phyloP scores from a whole-genome alignment of 2,797 vertebrate species.

The Lateolabrax maculatus region DNA sequence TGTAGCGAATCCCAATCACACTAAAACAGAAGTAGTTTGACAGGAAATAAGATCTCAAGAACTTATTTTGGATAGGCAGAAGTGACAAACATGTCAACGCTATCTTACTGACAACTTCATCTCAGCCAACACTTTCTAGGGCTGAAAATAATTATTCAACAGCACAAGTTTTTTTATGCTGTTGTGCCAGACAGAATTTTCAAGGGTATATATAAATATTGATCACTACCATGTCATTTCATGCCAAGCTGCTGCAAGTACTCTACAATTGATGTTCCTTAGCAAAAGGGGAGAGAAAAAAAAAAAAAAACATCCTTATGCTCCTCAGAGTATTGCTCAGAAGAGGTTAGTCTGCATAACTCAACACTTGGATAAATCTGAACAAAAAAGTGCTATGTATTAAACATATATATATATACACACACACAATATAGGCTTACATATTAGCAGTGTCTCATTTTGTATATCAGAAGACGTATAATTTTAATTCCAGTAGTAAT shows the following conservation, averaged over 20 bases:
- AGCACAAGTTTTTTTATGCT: background rate
- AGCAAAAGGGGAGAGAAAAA: background rate
- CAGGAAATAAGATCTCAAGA: constrained; percentile 33
- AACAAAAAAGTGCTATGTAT: constrained; percentile 63
- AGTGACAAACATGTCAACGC: constrained; percentile 20
- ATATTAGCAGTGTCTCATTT: constrained; percentile 32
- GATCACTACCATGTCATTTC: constrained; percentile 37
- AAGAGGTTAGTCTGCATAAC: constrained; percentile 36
- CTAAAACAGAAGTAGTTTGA: constrained; percentile 35
- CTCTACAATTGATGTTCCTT: constrained; percentile 11
- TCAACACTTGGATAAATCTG: constrained; percentile 31
- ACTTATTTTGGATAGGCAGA: constrained; percentile 35
- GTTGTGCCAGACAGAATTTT: constrained; percentile 12
- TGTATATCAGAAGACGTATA: constrained; percentile 21
- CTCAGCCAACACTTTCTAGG: constrained; percentile 24
- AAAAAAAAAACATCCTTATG: constrained; percentile 4
- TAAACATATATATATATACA: constrained; percentile 49
- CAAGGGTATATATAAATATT: constrained; percentile 28
- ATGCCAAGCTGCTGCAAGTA: constrained; percentile 38
- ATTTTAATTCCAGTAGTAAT: constrained; percentile 43
- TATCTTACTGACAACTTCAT: constrained; percentile 24
- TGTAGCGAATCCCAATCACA: constrained; percentile 14
- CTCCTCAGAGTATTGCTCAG: constrained; percentile 54
- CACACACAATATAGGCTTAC: constrained; percentile 43
- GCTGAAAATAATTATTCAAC: constrained; percentile 30